phyloP scores from a whole-genome alignment of 92 coral and sea anemone species.

The Siderastrea siderea region DNA sequence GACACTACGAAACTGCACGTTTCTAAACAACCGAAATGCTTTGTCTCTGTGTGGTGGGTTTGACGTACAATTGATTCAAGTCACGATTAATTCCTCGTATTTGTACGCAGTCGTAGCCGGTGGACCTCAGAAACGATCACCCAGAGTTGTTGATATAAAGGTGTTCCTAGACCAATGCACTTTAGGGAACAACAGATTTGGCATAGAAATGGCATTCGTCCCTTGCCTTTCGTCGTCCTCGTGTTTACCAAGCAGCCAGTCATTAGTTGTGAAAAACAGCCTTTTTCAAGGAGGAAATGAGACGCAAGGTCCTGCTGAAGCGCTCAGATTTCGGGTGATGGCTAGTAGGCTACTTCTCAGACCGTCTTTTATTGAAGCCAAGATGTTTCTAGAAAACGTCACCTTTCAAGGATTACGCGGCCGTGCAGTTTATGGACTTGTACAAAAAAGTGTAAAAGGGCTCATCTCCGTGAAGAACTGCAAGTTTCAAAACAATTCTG shows the following conservation, averaged over 20 bases:
- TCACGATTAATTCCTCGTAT: not conserved
- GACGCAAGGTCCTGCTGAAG: not conserved
- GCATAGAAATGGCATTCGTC: not conserved
- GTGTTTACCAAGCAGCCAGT: conserved; percentile 5
- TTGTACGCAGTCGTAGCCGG: not conserved
- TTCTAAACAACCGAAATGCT: conserved; percentile 6
- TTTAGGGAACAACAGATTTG: conserved; percentile 5
- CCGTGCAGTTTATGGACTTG: not conserved
- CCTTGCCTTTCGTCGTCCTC: not conserved
- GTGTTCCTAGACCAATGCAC: not conserved
- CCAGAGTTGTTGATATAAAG: not conserved
- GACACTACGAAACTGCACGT: not conserved
- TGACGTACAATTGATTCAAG: not conserved
- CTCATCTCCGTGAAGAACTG: not conserved
- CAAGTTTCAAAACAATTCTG: conserved; percentile 11
- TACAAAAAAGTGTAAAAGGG: not conserved
- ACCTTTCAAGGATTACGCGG: conserved; percentile 11
- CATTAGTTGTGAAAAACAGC: conserved; percentile 8
- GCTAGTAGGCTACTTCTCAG: not conserved
- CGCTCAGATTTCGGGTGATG: not conserved
- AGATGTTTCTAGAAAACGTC: conserved; percentile 4
- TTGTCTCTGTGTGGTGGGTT: not conserved
- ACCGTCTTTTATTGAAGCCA: not conserved
- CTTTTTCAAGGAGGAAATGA: not conserved
- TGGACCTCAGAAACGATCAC: not conserved